phyloP scores from a whole-genome alignment of 2,797 vertebrate species.

The Anniella stebbinsi region DNA sequence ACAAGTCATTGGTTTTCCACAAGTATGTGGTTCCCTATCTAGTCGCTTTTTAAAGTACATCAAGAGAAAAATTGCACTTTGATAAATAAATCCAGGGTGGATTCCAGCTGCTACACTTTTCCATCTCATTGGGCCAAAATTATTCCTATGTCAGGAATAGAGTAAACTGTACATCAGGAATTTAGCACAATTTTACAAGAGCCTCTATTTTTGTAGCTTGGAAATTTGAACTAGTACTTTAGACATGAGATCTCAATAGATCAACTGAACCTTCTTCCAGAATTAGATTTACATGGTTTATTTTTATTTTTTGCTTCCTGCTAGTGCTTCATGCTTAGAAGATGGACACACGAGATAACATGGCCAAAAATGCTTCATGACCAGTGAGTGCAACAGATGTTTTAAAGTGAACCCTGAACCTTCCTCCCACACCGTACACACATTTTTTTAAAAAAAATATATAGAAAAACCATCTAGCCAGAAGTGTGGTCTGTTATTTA shows the following conservation, averaged over 20 bases:
- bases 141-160: conserved; percentile 27
- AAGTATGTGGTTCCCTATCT: conserved; percentile 38
- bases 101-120: background rate
- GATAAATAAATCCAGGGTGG: conserved; percentile 33
- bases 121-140: background rate
- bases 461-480: too few relatives aligned
- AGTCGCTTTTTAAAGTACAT: conserved; percentile 32
- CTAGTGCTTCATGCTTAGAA: conserved; percentile 5
- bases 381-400: conserved; percentile 7
- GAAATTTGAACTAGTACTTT: conserved; percentile 30
- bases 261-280: conserved; percentile 33
- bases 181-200: conserved; percentile 13
- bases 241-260: conserved; percentile 10
- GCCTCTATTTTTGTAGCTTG: conserved; percentile 31
- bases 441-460: background rate
- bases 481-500: conserved; percentile 16
- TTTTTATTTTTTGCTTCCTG: background rate
- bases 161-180: background rate
- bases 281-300: conserved; percentile 27
- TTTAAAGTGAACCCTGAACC: background rate
- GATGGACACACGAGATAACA: background rate
- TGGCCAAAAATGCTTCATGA: background rate
- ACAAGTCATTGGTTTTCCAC: conserved; percentile 48
- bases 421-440: too few relatives aligned
- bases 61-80: conserved; percentile 58